Evolutionary conservation across 2,888 invertebrate genomes (phyloP).

Genomic region (Lasioglossum calceatum): DNA sequence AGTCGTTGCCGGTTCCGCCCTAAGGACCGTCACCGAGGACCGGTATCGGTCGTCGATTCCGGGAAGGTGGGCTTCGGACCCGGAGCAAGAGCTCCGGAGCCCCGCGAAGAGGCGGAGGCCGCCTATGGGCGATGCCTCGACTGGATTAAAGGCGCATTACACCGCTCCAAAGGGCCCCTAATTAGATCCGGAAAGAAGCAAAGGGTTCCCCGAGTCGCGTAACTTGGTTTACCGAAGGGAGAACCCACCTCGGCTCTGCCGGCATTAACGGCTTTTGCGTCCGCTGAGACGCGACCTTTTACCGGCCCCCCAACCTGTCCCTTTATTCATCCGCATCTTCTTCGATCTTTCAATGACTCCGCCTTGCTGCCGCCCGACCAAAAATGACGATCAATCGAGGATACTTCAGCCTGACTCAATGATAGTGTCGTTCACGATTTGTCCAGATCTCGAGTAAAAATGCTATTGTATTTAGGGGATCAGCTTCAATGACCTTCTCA

Average conservation of each 20-base stretch:
- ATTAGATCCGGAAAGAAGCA: conserved; percentile 83
- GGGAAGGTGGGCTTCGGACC: conserved; percentile 60
- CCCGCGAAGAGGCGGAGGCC: conserved; percentile 56
- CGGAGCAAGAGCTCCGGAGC: conserved; percentile 44
- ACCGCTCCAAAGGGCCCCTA: conserved; percentile 80
- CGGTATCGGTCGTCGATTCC: conserved; percentile 73
- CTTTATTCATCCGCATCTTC: conserved; percentile 33
- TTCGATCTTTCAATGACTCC: conserved; percentile 32
- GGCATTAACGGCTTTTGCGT: conserved; percentile 80
- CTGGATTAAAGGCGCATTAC: conserved; percentile 82
- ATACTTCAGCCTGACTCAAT: background rate
- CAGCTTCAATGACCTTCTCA: background rate
- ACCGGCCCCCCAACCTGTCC: conserved; percentile 56
- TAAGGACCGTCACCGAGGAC: conserved; percentile 61
- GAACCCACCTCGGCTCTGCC: conserved; percentile 69
- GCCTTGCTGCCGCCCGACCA: conserved; percentile 29
- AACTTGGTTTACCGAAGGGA: conserved; percentile 81
- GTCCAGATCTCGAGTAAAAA: background rate
- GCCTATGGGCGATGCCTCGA: conserved; percentile 72
- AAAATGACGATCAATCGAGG: conserved; percentile 52
- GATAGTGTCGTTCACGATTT: background rate
- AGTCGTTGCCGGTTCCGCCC: conserved; percentile 69
- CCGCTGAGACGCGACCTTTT: conserved; percentile 79
- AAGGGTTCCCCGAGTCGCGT: conserved; percentile 82
- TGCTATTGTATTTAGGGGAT: background rate